Evolutionary conservation across 2,797 vertebrate species (phyloP).

Genomic region (Rhinella marina): DNA sequence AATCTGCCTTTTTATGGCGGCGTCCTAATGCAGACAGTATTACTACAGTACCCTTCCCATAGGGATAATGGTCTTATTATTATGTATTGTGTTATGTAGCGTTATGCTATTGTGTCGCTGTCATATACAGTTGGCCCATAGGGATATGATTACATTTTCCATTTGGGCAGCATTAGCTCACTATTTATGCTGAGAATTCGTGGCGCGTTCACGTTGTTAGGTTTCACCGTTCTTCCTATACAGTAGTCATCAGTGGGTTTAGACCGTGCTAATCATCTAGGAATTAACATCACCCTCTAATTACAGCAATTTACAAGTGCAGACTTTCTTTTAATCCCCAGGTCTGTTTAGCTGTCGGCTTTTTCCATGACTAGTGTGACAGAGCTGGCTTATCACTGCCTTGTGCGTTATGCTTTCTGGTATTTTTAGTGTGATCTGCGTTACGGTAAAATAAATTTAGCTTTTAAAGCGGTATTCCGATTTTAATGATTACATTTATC

Average conservation of each 20-base stretch:
- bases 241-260: neutral
- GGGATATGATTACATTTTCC: neutral
- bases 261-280: neutral
- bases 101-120: neutral
- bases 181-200: neutral
- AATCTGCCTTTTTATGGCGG: neutral
- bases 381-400: neutral
- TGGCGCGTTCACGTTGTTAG: neutral
- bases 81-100: neutral
- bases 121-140: neutral
- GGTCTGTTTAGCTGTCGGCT: constrained; percentile 11
- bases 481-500: no score
- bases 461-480: neutral
- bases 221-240: neutral
- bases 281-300: constrained; percentile 29
- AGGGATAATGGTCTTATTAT: neutral
- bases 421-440: neutral
- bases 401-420: neutral
- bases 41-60: neutral
- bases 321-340: constrained; percentile 29
- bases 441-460: neutral
- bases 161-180: neutral
- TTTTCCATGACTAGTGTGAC: constrained; percentile 34
- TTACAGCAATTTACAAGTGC: constrained; percentile 26
- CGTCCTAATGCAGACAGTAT: neutral